Percentiles rank a stretch among this genome's conserved stretches.
phyloP scores from a whole-genome alignment of 2,888 invertebrate species.

The Eustalomyia histrio region DNA sequence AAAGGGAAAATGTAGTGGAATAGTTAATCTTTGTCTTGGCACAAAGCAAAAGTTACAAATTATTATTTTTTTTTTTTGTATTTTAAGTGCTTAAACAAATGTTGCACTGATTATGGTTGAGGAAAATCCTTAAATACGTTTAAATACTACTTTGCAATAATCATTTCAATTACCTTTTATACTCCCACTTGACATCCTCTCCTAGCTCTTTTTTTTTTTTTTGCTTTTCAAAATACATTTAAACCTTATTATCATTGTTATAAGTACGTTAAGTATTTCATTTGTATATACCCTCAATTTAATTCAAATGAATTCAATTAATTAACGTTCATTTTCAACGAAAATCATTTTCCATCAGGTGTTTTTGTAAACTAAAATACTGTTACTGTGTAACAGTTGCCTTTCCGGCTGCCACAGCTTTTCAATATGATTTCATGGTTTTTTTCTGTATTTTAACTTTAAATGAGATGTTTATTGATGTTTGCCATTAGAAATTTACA shows the following conservation, averaged over 20 bases:
- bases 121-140: slow-evolving; percentile 40
- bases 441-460: slow-evolving; percentile 47
- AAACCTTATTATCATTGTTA: slow-evolving; percentile 27
- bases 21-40: background rate
- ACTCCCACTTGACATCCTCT: slow-evolving; percentile 4
- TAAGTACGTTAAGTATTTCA: background rate
- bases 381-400: slow-evolving; percentile 27
- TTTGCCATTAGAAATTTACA: background rate
- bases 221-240: background rate
- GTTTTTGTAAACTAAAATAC: slow-evolving; percentile 37
- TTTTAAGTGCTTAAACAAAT: slow-evolving; percentile 53
- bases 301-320: slow-evolving; percentile 65
- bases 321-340: slow-evolving; percentile 56
- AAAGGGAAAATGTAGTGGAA: background rate
- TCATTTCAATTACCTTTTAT: background rate
- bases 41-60: background rate
- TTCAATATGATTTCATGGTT: slow-evolving; percentile 61
- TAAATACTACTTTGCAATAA: slow-evolving; percentile 4
- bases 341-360: slow-evolving; percentile 58
- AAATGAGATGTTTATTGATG: slow-evolving; percentile 30
- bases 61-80: slow-evolving; percentile 6
- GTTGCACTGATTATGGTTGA: slow-evolving; percentile 47
- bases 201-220: slow-evolving; percentile 15
- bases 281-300: background rate
- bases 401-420: slow-evolving; percentile 27